Conservation (phyloP, 2,113 vertebrate species). For the Tupaia tana region DNA sequence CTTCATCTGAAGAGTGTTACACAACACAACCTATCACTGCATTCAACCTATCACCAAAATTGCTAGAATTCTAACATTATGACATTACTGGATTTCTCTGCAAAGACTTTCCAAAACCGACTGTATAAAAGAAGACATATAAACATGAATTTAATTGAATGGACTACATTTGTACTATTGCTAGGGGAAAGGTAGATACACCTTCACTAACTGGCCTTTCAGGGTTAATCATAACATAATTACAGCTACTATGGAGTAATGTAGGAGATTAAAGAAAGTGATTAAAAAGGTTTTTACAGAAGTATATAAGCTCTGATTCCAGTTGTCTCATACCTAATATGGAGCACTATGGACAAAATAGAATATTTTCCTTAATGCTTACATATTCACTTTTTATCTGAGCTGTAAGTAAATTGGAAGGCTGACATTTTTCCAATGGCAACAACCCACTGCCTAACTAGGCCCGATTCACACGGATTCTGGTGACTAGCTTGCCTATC, state of each 20-base stretch:
- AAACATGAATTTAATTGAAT: slow-evolving; percentile 79
- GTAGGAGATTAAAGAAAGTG: slow-evolving; percentile 56
- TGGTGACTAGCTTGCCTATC: background rate
- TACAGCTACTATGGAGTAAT: slow-evolving; percentile 56
- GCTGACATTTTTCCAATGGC: slow-evolving; percentile 35
- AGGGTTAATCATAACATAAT: slow-evolving; percentile 65
- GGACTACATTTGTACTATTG: slow-evolving; percentile 51
- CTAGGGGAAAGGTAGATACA: slow-evolving; percentile 65
- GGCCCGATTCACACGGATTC: background rate
- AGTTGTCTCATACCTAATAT: background rate
- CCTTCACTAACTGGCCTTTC: slow-evolving; percentile 57
- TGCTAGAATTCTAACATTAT: slow-evolving; percentile 49
- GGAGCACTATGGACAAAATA: slow-evolving; percentile 29
- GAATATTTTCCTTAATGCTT: slow-evolving; percentile 17
- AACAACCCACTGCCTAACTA: background rate
- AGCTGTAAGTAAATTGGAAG: slow-evolving; percentile 47
- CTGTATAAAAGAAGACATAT: slow-evolving; percentile 33
- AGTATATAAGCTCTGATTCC: background rate
- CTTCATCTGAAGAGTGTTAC: slow-evolving; percentile 9
- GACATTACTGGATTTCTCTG: slow-evolving; percentile 62
- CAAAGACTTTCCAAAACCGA: slow-evolving; percentile 75
- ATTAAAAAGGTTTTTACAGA: slow-evolving; percentile 56
- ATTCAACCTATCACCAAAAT: slow-evolving; percentile 10
- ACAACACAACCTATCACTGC: background rate
- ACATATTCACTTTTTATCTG: slow-evolving; percentile 2